A percentile compares a stretch with the other conserved stretches of the same genome.
Conservation (phyloP, 2,888 invertebrate genomes). For the Mythimna vitellina region DNA sequence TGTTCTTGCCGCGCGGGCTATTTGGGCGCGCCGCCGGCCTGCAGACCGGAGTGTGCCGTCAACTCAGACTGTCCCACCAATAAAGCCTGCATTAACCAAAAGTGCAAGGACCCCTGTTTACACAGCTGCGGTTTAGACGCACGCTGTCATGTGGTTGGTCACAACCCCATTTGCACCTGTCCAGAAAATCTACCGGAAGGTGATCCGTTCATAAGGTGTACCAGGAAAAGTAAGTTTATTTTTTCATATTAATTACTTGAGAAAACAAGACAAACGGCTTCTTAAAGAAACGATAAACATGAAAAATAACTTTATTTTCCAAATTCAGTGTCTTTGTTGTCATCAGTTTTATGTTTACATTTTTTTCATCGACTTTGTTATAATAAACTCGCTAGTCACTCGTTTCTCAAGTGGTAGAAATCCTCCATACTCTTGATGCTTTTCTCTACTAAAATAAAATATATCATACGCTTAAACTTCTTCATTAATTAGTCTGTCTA, state of each 20-base stretch:
- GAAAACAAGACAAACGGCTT: too few relatives aligned
- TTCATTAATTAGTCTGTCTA: too few relatives aligned
- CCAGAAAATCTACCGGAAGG: conserved; percentile 92
- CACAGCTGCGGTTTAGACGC: conserved; percentile 95
- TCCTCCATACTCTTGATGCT: too few relatives aligned
- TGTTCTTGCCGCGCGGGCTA: conserved; percentile 94
- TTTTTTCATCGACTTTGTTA: too few relatives aligned
- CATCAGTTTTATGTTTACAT: too few relatives aligned
- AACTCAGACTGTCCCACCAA: conserved; percentile 94
- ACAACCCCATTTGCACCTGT: conserved; percentile 95
- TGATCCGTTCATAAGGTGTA: conserved; percentile 94
- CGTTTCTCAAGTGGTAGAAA: too few relatives aligned
- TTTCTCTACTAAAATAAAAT: too few relatives aligned
- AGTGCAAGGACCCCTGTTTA: conserved; percentile 94
- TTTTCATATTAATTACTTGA: not conserved
- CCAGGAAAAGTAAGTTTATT: conserved; percentile 80
- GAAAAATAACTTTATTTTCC: too few relatives aligned
- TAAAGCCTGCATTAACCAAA: conserved; percentile 94
- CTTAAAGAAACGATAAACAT: too few relatives aligned
- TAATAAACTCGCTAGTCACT: too few relatives aligned
- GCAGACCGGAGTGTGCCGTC: conserved; percentile 94
- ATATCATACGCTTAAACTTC: too few relatives aligned
- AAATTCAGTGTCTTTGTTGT: too few relatives aligned
- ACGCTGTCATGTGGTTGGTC: conserved; percentile 94
- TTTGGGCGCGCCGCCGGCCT: conserved; percentile 93